Evolutionary conservation across 2,888 invertebrate species (phyloP).

Genomic region (Matsumyia berberina): DNA sequence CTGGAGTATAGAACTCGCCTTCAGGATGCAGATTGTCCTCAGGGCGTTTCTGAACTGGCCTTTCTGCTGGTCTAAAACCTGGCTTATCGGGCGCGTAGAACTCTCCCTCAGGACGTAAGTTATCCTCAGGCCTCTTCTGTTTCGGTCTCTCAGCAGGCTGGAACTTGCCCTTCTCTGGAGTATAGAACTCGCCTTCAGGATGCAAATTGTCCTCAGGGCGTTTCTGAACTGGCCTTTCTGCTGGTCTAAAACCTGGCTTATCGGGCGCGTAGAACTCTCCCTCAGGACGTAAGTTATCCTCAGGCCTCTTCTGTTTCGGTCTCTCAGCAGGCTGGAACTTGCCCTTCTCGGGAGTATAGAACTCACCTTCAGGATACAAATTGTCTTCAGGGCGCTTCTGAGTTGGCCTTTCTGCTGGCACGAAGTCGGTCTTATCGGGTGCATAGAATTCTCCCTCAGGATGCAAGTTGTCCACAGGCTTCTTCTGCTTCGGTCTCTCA

Average conservation of each 20-base stretch:
- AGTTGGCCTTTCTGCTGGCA: slow-evolving; percentile 84
- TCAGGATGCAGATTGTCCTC: slow-evolving; percentile 86
- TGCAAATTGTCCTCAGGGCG: slow-evolving; percentile 87
- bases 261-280: slow-evolving; percentile 82
- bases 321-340: slow-evolving; percentile 84
- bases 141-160: slow-evolving; percentile 84
- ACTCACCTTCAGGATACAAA: slow-evolving; percentile 85
- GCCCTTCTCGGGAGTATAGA: slow-evolving; percentile 86
- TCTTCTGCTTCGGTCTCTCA: slow-evolving; percentile 85
- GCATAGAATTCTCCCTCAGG: slow-evolving; percentile 82
- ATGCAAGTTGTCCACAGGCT: slow-evolving; percentile 85
- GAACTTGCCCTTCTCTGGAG: slow-evolving; percentile 81
- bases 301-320: slow-evolving; percentile 84
- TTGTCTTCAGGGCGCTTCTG: slow-evolving; percentile 86
- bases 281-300: slow-evolving; percentile 82
- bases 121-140: slow-evolving; percentile 84
- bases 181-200: slow-evolving; percentile 83
- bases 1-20: slow-evolving; percentile 85
- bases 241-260: slow-evolving; percentile 82
- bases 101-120: slow-evolving; percentile 86
- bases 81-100: slow-evolving; percentile 85
- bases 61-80: slow-evolving; percentile 85
- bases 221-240: slow-evolving; percentile 83
- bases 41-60: slow-evolving; percentile 84
- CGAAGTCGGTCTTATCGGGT: slow-evolving; percentile 86